phyloP scores from a whole-genome alignment of 2,888 invertebrate species.

The Brachypalpus laphriformis region DNA sequence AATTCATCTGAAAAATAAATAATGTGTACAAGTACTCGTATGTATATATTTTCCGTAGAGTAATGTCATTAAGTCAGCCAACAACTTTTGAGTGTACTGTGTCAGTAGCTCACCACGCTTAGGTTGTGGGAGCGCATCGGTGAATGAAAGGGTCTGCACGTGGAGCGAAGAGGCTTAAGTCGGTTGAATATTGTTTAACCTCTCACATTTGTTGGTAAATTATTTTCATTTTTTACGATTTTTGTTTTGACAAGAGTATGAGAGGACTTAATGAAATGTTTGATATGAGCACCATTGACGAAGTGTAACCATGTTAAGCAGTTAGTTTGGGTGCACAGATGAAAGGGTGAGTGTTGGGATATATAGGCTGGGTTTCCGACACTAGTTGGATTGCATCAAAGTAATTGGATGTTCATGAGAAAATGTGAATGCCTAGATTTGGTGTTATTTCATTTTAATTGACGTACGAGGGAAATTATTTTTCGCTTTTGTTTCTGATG shows the following conservation, averaged over 20 bases:
- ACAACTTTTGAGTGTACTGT: slow-evolving; percentile 62
- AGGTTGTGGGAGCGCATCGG: slow-evolving; percentile 35
- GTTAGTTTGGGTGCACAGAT: slow-evolving; percentile 34
- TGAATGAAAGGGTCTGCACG: slow-evolving; percentile 38
- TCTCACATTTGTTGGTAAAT: slow-evolving; percentile 8
- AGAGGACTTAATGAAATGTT: slow-evolving; percentile 61
- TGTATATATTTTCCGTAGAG: slow-evolving; percentile 31
- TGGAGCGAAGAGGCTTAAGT: slow-evolving; percentile 23
- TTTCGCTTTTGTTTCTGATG: slow-evolving; percentile 17
- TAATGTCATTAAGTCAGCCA: slow-evolving; percentile 62
- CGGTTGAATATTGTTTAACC: slow-evolving; percentile 57
- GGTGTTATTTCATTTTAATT: slow-evolving; percentile 61
- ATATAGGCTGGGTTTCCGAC: too few relatives aligned
- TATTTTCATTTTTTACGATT: neutral
- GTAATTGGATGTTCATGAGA: slow-evolving; percentile 60
- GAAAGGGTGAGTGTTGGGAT: neutral
- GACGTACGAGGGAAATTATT: slow-evolving; percentile 4
- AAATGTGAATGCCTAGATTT: slow-evolving; percentile 60
- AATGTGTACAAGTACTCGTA: neutral
- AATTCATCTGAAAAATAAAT: slow-evolving; percentile 44
- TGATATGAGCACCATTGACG: slow-evolving; percentile 55
- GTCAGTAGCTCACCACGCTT: slow-evolving; percentile 58
- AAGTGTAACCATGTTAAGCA: slow-evolving; percentile 58
- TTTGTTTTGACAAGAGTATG: slow-evolving; percentile 8
- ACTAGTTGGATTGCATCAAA: slow-evolving; percentile 35